These are phyloP conservation scores for Characodon lateralis DNA, from an alignment of 2,797 vertebrate species.

Conservation along the genomic window DNA sequence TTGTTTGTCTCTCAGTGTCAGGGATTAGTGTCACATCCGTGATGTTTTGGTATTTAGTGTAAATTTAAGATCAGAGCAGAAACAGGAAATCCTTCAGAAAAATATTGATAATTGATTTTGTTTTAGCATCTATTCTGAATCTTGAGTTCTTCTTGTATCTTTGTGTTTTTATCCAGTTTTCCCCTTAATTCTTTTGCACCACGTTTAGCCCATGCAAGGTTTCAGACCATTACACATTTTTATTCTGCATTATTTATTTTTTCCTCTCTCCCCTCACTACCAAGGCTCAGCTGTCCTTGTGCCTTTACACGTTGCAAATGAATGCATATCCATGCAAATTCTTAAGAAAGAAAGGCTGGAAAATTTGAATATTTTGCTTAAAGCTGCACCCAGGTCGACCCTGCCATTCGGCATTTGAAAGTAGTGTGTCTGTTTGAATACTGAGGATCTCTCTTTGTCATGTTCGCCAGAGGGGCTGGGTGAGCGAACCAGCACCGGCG, in stretches of 20 bases:
- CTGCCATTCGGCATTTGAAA: conserved; percentile 80
- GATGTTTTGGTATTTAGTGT: conserved; percentile 28
- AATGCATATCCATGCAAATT: conserved; percentile 84
- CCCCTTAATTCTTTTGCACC: conserved; percentile 39
- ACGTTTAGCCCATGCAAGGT: conserved; percentile 58
- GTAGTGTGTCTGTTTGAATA: conserved; percentile 79
- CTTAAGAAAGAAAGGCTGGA: conserved; percentile 75
- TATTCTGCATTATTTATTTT: conserved; percentile 74
- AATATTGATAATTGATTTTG: conserved; percentile 12
- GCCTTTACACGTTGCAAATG: conserved; percentile 79
- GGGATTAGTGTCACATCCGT: not conserved
- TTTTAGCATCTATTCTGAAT: not conserved
- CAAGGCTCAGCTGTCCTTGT: conserved; percentile 82
- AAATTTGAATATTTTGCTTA: conserved; percentile 84
- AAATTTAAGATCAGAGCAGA: conserved; percentile 29
- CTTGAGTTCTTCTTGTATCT: conserved; percentile 21
- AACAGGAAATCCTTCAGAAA: conserved; percentile 41
- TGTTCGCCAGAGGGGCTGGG: conserved; percentile 80
- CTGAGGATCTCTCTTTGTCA: conserved; percentile 81
- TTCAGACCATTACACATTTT: conserved; percentile 72
- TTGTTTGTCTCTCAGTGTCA: not conserved
- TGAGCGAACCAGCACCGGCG: conserved; percentile 78
- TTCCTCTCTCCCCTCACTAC: conserved; percentile 49
- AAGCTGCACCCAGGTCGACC: conserved; percentile 80
- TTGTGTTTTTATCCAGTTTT: conserved; percentile 30